Evolutionary conservation across 1,140 invertebrate species (phyloP).

Genomic region (Drosophila albomicans): DNA sequence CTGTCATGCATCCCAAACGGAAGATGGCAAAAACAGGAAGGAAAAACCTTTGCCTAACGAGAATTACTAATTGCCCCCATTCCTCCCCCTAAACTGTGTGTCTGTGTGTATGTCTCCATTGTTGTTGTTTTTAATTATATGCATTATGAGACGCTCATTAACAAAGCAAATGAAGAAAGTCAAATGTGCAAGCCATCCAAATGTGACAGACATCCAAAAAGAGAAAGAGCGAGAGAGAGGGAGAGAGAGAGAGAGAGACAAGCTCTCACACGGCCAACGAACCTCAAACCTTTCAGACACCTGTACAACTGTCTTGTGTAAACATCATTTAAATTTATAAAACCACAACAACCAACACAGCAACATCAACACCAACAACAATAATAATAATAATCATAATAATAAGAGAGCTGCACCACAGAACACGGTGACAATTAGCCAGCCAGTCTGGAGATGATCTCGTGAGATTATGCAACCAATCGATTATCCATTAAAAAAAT

Average conservation of each 20-base stretch:
- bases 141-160: conserved; percentile 77
- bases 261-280: conserved; percentile 26
- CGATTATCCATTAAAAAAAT: neutral
- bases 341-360: conserved; percentile 45
- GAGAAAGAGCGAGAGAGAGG: too few relatives aligned
- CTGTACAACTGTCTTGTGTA: conserved; percentile 42
- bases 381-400: conserved; percentile 18
- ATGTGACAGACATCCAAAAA: conserved; percentile 45
- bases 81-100: neutral
- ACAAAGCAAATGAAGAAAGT: conserved; percentile 77
- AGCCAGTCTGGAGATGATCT: conserved; percentile 27
- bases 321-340: conserved; percentile 73
- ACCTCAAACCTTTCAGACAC: conserved; percentile 55
- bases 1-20: conserved; percentile 57
- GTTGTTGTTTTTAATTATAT: conserved; percentile 71
- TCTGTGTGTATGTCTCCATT: conserved; percentile 36
- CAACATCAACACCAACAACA: neutral
- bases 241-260: neutral
- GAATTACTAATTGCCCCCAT: conserved; percentile 69
- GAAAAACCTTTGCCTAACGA: conserved; percentile 74
- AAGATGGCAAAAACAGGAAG: conserved; percentile 59
- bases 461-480: neutral
- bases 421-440: conserved; percentile 31
- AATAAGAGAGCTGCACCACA: conserved; percentile 29
- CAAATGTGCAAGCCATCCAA: conserved; percentile 59